Conservation (phyloP, 1,140 invertebrate genomes). For the Drosophila mauritiana region DNA sequence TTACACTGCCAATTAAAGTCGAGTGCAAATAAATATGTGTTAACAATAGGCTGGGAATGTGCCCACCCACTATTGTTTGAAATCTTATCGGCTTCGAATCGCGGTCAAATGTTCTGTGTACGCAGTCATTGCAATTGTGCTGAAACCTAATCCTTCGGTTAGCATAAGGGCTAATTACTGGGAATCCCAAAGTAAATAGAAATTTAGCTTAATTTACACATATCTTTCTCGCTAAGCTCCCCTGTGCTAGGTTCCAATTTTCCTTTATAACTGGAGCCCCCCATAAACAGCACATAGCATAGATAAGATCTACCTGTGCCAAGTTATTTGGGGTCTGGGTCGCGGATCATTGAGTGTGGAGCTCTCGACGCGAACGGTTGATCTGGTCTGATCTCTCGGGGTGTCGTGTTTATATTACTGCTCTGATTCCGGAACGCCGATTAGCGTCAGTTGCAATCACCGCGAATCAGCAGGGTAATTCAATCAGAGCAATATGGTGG, state of each 20-base stretch:
- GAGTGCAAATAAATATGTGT: slow-evolving; percentile 23
- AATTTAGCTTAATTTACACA: slow-evolving; percentile 33
- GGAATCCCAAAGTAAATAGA: slow-evolving; percentile 15
- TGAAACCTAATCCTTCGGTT: not conserved
- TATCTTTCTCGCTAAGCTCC: slow-evolving; percentile 8
- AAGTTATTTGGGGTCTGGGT: not conserved
- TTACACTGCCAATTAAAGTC: slow-evolving; percentile 40
- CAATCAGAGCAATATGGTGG: slow-evolving; percentile 38
- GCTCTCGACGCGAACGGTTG: slow-evolving; percentile 31
- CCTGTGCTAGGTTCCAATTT: slow-evolving; percentile 37
- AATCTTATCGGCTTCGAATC: slow-evolving; percentile 19
- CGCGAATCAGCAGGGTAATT: slow-evolving; percentile 63
- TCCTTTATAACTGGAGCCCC: slow-evolving; percentile 4
- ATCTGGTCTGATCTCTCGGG: slow-evolving; percentile 21
- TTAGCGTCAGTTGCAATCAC: slow-evolving; percentile 56
- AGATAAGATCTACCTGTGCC: slow-evolving; percentile 25
- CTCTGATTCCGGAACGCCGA: slow-evolving; percentile 50
- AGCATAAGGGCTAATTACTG: slow-evolving; percentile 16
- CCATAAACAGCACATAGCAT: slow-evolving; percentile 8
- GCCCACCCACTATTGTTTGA: slow-evolving; percentile 10
- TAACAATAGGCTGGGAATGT: slow-evolving; percentile 13
- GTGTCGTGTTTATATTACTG: slow-evolving; percentile 23
- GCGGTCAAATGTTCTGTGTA: slow-evolving; percentile 29
- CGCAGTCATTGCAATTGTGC: slow-evolving; percentile 12
- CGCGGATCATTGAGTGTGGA: slow-evolving; percentile 20